A percentile compares a stretch with the other conserved stretches of the same genome.
These are phyloP conservation scores for Muscicapa comitata DNA, from an alignment of 2,797 vertebrate genomes.

Conservation along the genomic window DNA sequence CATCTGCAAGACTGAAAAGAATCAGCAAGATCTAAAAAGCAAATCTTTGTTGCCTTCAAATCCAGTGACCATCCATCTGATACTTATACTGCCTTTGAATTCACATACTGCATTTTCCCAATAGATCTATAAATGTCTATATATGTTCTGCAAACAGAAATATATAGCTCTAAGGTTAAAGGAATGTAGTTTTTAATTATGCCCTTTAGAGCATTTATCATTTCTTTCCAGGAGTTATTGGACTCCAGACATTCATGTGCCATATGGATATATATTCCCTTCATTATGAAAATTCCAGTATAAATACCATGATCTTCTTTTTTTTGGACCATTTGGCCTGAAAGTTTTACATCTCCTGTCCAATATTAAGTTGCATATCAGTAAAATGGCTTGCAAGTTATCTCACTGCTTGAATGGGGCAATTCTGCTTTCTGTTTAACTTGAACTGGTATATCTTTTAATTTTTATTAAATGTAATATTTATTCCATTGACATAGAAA, in stretches of 20 bases:
- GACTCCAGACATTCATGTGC: constrained; percentile 6
- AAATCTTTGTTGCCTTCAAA: background rate
- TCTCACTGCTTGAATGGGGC: background rate
- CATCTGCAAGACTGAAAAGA: background rate
- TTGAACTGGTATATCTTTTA: background rate
- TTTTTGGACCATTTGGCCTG: background rate
- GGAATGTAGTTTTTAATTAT: constrained; percentile 51
- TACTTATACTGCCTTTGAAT: constrained; percentile 20
- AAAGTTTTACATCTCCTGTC: background rate
- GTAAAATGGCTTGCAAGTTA: background rate
- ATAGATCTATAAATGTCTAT: constrained; percentile 50
- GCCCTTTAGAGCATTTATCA: constrained; percentile 43
- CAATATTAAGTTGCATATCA: background rate
- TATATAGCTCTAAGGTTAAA: constrained; percentile 44
- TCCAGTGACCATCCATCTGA: background rate
- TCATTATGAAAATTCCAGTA: constrained; percentile 40
- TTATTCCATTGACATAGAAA: background rate
- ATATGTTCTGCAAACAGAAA: constrained; percentile 58
- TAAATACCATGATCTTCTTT: background rate
- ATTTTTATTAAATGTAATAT: background rate
- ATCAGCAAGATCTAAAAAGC: background rate
- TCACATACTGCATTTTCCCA: constrained; percentile 16
- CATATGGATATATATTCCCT: constrained; percentile 25
- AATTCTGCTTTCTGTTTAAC: constrained; percentile 13
- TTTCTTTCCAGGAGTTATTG: constrained; percentile 60